Evolutionary conservation across 2,888 invertebrate genomes (phyloP), one percentile per base, ranked within the genome.

Genomic region (Sinopyrophorus schimmeli): DNA sequence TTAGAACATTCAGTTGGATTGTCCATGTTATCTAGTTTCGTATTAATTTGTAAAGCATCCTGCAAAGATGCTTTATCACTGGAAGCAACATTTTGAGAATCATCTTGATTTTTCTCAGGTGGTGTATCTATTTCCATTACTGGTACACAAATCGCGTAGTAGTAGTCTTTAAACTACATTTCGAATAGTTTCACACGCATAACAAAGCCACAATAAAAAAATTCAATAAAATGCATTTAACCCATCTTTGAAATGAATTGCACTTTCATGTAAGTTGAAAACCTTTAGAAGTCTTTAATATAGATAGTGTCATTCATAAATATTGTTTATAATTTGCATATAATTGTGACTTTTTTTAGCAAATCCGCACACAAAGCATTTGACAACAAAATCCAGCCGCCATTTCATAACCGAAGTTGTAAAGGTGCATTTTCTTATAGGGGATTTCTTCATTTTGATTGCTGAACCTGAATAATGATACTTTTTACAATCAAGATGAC

Each of bases 41-140:
- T 46, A 50, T 41, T 49, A 34, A 27, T 37, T 16, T 53, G 53
- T 17, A 42, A 38, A 23, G 46, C 42, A 43, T 55, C 53, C 30
- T 54, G 51, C 38, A 47, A 35, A 41, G 53, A 39, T 47, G 39
- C 44, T 46, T 53, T 53, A 16, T 51, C 43, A 49, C 17, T 42
- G 9, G 54, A 46, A 32, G 47, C 39, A 39, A 47, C 46, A 47
- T 46, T 59, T 49, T 63, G 64, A 58, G 61, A 63, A 58, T 66
- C 68, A 51, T 71, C 69, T 53, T 61, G 58, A 56, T 59, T 64
- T 59, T 58, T 61, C 52, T 71, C 69, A 50, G 66, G 68, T 55
- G 70, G 69, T 58, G 71, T 71, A 68, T 73, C 72, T 67, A 73
- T 69, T 73, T 74, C 74, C 74, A 74, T 74, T 62, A 72, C 70